Evolutionary conservation across 2,888 invertebrate genomes (phyloP), one percentile per base, ranked within the genome.

Genomic region (Phyllotreta striolata): DNA sequence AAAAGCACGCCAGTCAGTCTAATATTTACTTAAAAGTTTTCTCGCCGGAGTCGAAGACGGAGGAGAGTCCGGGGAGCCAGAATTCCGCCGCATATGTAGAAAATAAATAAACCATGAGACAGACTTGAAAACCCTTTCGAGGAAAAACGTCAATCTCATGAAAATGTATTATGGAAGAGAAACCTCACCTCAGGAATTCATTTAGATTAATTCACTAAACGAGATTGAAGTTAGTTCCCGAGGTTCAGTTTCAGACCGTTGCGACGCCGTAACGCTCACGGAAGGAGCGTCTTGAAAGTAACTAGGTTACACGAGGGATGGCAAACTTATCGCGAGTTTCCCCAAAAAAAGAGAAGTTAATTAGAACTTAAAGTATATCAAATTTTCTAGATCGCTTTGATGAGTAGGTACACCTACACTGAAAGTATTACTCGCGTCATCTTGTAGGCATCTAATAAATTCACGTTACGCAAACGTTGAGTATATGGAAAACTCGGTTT

Each of bases 111-210:
- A 60, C 52, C 60, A 60, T 60, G 60, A 60, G 44, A 52, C n/a
- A 52, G 60, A 52, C 52, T 52, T 12, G 52, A 60, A 56, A 52
- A 54, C 60, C 60, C 54, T 60, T 60, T 52, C 52, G 49, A 40
- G 60, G 49, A 40, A 60, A 52, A 60, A 60, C 60, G 60, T 54
- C 60, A 52, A 60, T 60, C 60, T 60, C 60, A 60, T 60, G 52
- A 60, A 60, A 60, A 60, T 60, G 60, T 60, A 60, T 60, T 60
- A 60, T 60, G 60, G 34, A 52, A 54, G 52, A 60, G 60, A 54
- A 60, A 60, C 60, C 60, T 60, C 60, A 60, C 60, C 60, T 60
- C 44, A 60, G 60, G 44, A 60, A 60, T 60, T 60, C 60, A 52
- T 60, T 60, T 60, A 38, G 60, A 60, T 60, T 54, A 60, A 60